These are phyloP conservation scores for Trissonchulus sp. DNA, from an alignment of 2,888 invertebrate genomes.

Conservation along the genomic window DNA sequence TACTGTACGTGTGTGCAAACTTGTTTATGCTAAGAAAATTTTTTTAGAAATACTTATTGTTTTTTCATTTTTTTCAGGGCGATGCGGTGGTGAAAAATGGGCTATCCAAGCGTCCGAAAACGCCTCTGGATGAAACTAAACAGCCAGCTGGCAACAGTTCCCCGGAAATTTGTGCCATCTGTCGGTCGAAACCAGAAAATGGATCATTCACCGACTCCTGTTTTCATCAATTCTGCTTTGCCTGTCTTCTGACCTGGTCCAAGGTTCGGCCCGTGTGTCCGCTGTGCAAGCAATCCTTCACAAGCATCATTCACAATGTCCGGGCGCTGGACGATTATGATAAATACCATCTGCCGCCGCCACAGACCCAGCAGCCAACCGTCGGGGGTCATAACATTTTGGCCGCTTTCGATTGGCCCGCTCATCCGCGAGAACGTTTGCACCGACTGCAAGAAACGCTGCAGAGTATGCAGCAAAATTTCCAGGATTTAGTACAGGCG, in stretches of 20 bases:
- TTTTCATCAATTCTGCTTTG: constrained; percentile 87
- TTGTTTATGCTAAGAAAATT: too few species aligned
- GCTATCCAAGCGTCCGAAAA: too few species aligned
- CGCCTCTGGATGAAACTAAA: too few species aligned
- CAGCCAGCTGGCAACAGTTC: constrained; percentile 1
- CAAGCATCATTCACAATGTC: constrained; percentile 77
- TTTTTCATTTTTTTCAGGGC: too few species aligned
- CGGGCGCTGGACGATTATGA: constrained; percentile 15
- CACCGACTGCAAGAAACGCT: neutral
- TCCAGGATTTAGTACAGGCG: too few species aligned
- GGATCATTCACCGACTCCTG: constrained; percentile 87
- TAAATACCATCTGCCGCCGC: constrained; percentile 40
- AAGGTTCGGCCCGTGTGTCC: constrained; percentile 79
- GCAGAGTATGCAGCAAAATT: neutral
- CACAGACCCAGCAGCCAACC: neutral
- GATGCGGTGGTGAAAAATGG: too few species aligned
- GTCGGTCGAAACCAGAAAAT: constrained; percentile 74
- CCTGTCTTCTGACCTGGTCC: constrained; percentile 85
- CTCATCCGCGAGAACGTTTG: neutral
- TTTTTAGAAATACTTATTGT: too few species aligned
- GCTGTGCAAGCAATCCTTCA: constrained; percentile 82
- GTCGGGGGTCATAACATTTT: neutral
- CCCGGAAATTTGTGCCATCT: constrained; percentile 73
- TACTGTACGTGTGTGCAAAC: too few species aligned
- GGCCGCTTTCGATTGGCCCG: neutral